phyloP scores from a whole-genome alignment of 2,888 invertebrate genomes.

The Aproaerema taeniolella region DNA sequence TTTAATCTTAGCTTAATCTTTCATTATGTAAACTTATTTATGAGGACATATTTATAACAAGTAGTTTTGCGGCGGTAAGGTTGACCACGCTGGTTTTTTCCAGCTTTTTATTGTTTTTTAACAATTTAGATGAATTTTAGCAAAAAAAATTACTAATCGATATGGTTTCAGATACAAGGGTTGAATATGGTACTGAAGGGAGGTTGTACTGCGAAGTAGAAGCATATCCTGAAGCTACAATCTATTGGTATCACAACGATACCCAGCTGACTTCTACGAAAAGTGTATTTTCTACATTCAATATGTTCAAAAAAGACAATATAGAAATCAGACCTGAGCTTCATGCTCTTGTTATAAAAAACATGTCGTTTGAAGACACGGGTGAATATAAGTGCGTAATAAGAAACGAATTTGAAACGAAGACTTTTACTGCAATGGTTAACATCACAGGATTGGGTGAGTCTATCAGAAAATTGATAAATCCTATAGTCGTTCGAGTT shows the following conservation, averaged over 20 bases:
- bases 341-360: constrained; percentile 44
- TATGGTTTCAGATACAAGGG: constrained; percentile 39
- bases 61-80: too few relatives aligned
- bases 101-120: too few relatives aligned
- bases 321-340: constrained; percentile 25
- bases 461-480: constrained; percentile 4
- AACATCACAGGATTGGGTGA: constrained; percentile 55
- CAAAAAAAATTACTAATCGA: too few relatives aligned
- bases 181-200: constrained; percentile 47
- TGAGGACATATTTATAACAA: too few relatives aligned
- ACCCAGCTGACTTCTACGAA: too few relatives aligned
- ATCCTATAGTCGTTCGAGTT: too few relatives aligned
- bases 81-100: too few relatives aligned
- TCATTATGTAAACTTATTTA: too few relatives aligned
- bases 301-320: constrained; percentile 23
- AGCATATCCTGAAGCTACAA: constrained; percentile 49
- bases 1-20: too few relatives aligned
- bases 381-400: constrained; percentile 49
- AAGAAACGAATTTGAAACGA: constrained; percentile 32
- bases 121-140: too few relatives aligned
- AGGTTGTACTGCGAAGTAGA: constrained; percentile 45
- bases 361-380: constrained; percentile 42
- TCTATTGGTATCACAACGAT: constrained; percentile 51
- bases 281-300: too few relatives aligned
- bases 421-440: constrained; percentile 31